Evolutionary conservation across 2,113 vertebrate genomes (phyloP), one percentile per base, ranked within the genome.

Genomic region (Psophia crepitans): DNA sequence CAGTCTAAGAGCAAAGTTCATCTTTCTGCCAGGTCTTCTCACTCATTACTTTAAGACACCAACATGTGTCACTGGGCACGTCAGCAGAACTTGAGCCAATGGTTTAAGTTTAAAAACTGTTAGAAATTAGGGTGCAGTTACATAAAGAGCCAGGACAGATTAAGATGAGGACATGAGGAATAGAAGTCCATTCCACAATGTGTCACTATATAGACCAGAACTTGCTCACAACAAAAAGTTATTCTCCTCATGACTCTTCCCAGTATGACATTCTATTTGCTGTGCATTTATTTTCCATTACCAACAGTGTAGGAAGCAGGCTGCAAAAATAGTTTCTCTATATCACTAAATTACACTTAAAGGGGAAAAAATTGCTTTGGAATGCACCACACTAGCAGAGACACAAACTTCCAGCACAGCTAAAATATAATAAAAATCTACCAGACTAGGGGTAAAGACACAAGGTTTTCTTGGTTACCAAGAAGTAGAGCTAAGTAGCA

Each of bases 231-330:
- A 71, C 84, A 94, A 96, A 93, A 83, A 85, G 89, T 93, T 54
- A 90, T 92, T 96, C 95, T 97, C 81, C 73, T 82, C 74, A 56
- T 75, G 65, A 93, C 78, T 95, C 92, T 66, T 74, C 74, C 83
- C 83, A 92, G 83, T 79, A 96, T 92, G 80, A 97, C 96, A 97
- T 97, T 96, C 84, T 93, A 97, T 98, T 98, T 96, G 94, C 87
- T 97, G 83, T 95, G 88, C 86, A 96, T 97, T 97, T 97, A 92
- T 90, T 98, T 97, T 96, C 92, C 96, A 95, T 97, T 97, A 97
- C 84, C 89, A 84, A 93, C 89, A 96, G 95, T 53, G 85, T 27
- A 86, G 70, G 93, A 93, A 94, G 63, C 85, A 96, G 85, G 61
- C 81, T 93, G 89, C 80, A 93, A 83, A 96, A 96, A 69, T 28